Evolutionary conservation across 2,113 vertebrate genomes (phyloP).

Genomic region (Heterochromis multidens): DNA sequence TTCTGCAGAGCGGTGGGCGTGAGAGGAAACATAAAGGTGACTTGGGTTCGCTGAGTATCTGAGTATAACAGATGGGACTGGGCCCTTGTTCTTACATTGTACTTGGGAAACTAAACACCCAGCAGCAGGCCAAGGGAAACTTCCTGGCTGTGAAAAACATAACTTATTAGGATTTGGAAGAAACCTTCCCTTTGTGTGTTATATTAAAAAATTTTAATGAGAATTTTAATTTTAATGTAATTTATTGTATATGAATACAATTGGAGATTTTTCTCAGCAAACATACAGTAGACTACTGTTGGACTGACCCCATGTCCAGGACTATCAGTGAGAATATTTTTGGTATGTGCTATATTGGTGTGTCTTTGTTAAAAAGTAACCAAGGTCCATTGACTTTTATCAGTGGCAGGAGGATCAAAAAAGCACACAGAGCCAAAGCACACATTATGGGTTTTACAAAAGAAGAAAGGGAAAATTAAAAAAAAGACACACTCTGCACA

Average conservation of each 20-base stretch:
- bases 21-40: slow-evolving; percentile 55
- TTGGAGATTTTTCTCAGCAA: not conserved
- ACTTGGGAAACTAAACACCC: slow-evolving; percentile 39
- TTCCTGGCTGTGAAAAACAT: not conserved
- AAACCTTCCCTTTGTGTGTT: not conserved
- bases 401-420: not conserved
- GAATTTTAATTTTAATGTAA: too few species aligned
- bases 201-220: too few species aligned
- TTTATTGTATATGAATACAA: not conserved
- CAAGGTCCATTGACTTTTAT: not conserved
- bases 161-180: not conserved
- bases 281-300: not conserved
- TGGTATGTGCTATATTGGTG: slow-evolving; percentile 32
- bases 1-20: slow-evolving; percentile 25
- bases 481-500: not conserved
- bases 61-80: slow-evolving; percentile 52
- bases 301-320: not conserved
- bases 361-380: slow-evolving; percentile 38
- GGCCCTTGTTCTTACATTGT: slow-evolving; percentile 9
- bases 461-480: not conserved
- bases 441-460: not conserved
- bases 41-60: slow-evolving; percentile 28
- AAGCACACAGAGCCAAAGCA: not conserved
- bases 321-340: not conserved
- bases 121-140: slow-evolving; percentile 2